Conservation (phyloP, 2,113 vertebrate species). For the Nipponia nippon region DNA sequence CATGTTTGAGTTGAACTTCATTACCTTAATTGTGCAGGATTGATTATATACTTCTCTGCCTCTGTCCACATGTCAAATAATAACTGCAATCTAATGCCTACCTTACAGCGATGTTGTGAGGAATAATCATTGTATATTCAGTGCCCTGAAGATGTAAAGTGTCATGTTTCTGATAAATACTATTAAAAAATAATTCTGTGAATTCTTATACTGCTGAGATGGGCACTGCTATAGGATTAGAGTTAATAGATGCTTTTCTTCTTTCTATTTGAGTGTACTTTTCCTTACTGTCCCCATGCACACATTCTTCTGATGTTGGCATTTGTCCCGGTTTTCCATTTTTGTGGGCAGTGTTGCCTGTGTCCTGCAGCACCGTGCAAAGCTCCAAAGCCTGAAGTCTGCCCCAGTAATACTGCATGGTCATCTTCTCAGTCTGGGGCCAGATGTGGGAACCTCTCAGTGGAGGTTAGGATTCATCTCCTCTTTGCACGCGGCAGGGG, state of each 20-base stretch:
- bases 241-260: not conserved
- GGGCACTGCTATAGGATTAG: not conserved
- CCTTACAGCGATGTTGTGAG: slow-evolving; percentile 49
- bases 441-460: not conserved
- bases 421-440: not conserved
- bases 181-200: slow-evolving; percentile 10
- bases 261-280: not conserved
- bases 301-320: not conserved
- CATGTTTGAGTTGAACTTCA: not conserved
- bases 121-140: slow-evolving; percentile 16
- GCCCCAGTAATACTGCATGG: too few relatives aligned
- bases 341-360: fast-evolving
- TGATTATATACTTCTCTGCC: not conserved
- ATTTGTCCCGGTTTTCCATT: not conserved
- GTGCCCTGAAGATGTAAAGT: slow-evolving; percentile 25
- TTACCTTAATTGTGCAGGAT: not conserved
- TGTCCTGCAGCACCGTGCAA: not conserved
- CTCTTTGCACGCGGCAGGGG: fast-evolving
- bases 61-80: not conserved
- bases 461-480: not conserved
- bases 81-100: not conserved
- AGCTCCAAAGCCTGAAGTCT: not conserved
- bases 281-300: not conserved
- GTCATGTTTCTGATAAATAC: slow-evolving; percentile 13
- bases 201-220: not conserved